Conservation (phyloP, 2,113 vertebrate genomes). For the Lucifuga dentata region DNA sequence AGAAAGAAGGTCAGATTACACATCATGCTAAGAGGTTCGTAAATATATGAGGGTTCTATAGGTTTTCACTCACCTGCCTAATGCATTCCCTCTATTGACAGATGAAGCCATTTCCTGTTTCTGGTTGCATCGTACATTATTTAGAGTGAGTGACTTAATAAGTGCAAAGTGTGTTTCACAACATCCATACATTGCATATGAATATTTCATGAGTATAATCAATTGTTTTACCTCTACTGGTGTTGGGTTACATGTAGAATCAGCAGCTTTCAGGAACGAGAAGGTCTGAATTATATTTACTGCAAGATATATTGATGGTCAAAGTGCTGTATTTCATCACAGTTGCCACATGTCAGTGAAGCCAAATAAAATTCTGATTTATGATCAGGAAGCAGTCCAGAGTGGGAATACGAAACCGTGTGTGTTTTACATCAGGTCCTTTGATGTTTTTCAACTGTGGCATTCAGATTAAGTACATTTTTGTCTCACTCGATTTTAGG, state of each 20-base stretch:
- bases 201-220: slow-evolving; percentile 60
- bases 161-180: slow-evolving; percentile 52
- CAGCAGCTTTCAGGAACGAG: slow-evolving; percentile 22
- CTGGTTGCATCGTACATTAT: slow-evolving; percentile 56
- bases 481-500: slow-evolving; percentile 16
- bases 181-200: slow-evolving; percentile 25
- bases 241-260: slow-evolving; percentile 25
- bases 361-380: slow-evolving; percentile 24
- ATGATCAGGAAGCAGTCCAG: background rate
- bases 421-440: slow-evolving; percentile 32
- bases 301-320: slow-evolving; percentile 20
- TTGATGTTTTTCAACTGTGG: slow-evolving; percentile 29
- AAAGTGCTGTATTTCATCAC: slow-evolving; percentile 18
- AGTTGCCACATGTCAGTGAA: background rate
- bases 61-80: slow-evolving; percentile 3
- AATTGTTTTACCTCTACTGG: background rate
- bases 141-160: slow-evolving; percentile 55
- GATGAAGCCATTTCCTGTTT: background rate
- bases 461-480: slow-evolving; percentile 4
- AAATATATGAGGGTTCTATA: background rate
- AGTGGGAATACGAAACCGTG: slow-evolving; percentile 14
- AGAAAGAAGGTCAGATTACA: slow-evolving; percentile 8
- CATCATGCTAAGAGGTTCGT: background rate
- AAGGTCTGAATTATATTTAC: background rate
- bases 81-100: background rate